These are phyloP conservation scores for Bombus difficillimus DNA, from an alignment of 1,140 invertebrate species.

Conservation along the genomic window DNA sequence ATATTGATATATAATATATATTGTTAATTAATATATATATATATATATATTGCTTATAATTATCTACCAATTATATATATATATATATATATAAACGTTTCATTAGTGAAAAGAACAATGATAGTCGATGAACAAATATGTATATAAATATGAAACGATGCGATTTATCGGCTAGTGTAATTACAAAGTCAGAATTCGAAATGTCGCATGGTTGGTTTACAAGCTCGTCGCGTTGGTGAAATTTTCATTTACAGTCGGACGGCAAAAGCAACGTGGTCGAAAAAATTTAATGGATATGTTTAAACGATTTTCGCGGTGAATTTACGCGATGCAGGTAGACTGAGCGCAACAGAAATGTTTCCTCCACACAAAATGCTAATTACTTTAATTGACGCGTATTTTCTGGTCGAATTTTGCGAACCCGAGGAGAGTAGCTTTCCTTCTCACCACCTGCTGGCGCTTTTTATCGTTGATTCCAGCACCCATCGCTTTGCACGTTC, in stretches of 20 bases:
- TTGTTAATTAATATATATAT: no score
- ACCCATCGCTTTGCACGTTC: no score
- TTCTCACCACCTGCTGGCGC: no score
- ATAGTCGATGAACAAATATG: no score
- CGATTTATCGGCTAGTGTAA: neutral
- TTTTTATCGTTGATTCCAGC: no score
- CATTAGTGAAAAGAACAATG: no score
- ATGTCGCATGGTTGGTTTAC: neutral
- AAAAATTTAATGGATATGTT: constrained; percentile 2
- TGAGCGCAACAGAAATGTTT: neutral
- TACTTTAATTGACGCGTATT: constrained; percentile 10
- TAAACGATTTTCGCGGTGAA: neutral
- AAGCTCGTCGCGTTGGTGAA: no score
- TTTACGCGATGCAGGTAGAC: neutral
- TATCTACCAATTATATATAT: no score
- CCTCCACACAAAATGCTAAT: neutral
- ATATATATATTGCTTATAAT: no score
- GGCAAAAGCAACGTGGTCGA: neutral
- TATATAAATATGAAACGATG: neutral
- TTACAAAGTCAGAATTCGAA: neutral
- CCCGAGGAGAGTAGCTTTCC: neutral
- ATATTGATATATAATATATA: no score
- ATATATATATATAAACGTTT: no score
- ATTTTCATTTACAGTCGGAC: no score
- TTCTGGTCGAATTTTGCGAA: neutral